A percentile compares a stretch with the other conserved stretches of the same genome.
Conservation (phyloP, 2,888 invertebrate genomes). For the Ormyrus thymus region DNA sequence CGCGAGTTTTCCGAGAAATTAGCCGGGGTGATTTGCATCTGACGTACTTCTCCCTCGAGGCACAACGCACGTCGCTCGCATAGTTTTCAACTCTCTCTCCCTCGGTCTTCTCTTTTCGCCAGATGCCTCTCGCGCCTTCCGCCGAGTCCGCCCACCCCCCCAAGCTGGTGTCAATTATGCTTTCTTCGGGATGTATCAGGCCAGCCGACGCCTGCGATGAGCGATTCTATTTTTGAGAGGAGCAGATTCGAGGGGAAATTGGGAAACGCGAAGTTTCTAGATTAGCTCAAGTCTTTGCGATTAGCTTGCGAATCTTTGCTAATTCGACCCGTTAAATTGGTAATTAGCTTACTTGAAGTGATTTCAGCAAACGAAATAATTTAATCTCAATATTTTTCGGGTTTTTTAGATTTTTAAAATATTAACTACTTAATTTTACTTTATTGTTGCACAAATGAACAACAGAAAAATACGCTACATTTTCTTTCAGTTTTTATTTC, state of each 20-base stretch:
- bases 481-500: too few relatives aligned
- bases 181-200: slow-evolving; percentile 49
- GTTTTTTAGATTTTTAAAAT: too few relatives aligned
- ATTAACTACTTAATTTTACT: too few relatives aligned
- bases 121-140: slow-evolving; percentile 65
- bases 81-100: slow-evolving; percentile 64
- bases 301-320: too few relatives aligned
- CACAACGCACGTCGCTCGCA: slow-evolving; percentile 69
- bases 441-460: neutral
- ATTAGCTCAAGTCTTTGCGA: too few relatives aligned
- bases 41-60: slow-evolving; percentile 68
- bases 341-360: neutral
- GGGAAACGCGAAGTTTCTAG: too few relatives aligned
- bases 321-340: too few relatives aligned
- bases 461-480: neutral
- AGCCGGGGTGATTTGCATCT: slow-evolving; percentile 73
- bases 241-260: neutral
- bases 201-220: slow-evolving; percentile 6
- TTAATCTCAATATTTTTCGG: too few relatives aligned
- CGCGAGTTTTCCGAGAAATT: slow-evolving; percentile 72
- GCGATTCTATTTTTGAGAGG: slow-evolving; percentile 26
- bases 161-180: slow-evolving; percentile 66
- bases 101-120: slow-evolving; percentile 61
- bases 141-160: slow-evolving; percentile 43
- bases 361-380: too few relatives aligned